Evolutionary conservation across 2,797 vertebrate genomes (phyloP).

Genomic region (Tolypeutes matacus): DNA sequence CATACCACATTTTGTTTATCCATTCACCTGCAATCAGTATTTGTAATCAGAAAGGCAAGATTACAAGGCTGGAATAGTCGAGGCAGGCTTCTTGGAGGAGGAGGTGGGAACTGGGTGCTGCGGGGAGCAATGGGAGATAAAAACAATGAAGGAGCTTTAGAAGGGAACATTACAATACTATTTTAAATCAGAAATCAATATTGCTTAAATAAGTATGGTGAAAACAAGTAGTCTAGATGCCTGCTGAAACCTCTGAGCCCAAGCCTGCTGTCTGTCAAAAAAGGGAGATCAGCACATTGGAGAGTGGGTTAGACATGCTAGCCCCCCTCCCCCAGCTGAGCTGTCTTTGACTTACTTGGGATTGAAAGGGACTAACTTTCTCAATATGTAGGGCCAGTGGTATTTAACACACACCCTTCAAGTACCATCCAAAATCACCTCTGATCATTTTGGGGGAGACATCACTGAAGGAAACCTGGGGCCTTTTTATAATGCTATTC

Average conservation of each 20-base stretch:
- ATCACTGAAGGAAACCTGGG: background rate
- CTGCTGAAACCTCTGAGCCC: background rate
- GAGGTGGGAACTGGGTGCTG: background rate
- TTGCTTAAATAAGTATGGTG: background rate
- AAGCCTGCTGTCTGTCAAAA: background rate
- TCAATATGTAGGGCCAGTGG: background rate
- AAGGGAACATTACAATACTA: background rate
- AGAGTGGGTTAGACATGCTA: accelerated
- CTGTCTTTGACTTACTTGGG: background rate
- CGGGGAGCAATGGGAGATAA: background rate
- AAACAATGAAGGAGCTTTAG: background rate
- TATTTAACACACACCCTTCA: background rate
- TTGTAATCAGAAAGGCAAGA: background rate
- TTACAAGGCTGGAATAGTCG: background rate
- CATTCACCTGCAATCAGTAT: background rate
- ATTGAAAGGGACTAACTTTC: background rate
- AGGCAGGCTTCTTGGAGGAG: background rate
- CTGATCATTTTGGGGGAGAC: background rate
- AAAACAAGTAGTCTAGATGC: background rate
- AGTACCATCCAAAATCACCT: background rate
- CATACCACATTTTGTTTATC: too few species aligned
- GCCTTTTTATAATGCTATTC: background rate
- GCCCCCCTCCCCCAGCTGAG: background rate
- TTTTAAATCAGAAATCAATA: background rate
- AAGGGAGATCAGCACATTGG: background rate